A percentile compares a stretch with the other conserved stretches of the same genome.
phyloP scores from a whole-genome alignment of 2,113 vertebrate species.

The Takifugu flavidus region DNA sequence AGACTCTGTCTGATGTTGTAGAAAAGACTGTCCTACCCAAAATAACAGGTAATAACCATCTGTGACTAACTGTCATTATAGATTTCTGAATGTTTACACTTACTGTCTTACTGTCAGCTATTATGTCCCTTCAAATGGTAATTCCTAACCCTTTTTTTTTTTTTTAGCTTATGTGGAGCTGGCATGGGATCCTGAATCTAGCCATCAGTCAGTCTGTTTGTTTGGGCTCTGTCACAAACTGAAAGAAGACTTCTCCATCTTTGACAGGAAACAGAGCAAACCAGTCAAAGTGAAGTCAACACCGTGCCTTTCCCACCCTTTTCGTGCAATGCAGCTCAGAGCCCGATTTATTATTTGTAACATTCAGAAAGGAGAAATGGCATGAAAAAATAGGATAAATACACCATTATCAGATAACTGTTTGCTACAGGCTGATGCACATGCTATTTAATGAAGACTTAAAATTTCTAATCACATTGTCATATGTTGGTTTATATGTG shows the following conservation, averaged over 20 bases:
- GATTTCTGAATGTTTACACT: background rate
- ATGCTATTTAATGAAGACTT: background rate
- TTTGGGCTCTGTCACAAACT: constrained; percentile 76
- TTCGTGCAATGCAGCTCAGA: no score
- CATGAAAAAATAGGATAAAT: background rate
- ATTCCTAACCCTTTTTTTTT: background rate
- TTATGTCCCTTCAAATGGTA: no score
- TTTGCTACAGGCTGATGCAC: background rate
- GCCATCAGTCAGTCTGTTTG: constrained; percentile 80
- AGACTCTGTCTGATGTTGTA: constrained; percentile 77
- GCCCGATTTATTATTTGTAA: no score
- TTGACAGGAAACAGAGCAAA: constrained; percentile 75
- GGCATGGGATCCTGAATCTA: constrained; percentile 89
- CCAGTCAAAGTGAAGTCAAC: constrained; percentile 77
- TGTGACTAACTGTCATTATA: background rate
- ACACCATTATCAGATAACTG: background rate
- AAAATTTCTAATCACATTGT: background rate
- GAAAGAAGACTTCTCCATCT: constrained; percentile 74
- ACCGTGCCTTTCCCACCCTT: background rate
- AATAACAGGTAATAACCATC: constrained; percentile 76
- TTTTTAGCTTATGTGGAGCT: constrained; percentile 79
- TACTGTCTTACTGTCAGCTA: background rate
- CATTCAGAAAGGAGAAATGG: no score
- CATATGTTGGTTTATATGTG: background rate
- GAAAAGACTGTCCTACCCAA: constrained; percentile 86